Evolutionary conservation across 2,888 invertebrate species (phyloP).

Genomic region (Nemurella pictetii): DNA sequence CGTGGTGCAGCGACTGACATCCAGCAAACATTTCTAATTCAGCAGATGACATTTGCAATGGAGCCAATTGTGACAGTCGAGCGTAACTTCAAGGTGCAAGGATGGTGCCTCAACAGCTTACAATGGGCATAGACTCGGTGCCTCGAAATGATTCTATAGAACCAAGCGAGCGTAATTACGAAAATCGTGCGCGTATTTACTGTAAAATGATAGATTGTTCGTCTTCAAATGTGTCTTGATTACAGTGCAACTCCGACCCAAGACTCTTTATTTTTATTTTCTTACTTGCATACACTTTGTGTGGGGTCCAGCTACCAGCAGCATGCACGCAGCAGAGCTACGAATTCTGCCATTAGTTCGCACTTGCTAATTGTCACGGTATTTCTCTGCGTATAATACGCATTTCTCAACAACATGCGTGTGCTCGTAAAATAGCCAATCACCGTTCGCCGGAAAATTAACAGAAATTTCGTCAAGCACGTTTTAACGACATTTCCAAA

Average conservation of each 20-base stretch:
- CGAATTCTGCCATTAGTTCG: neutral
- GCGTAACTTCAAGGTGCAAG: too few species aligned
- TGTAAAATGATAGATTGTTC: slow-evolving; percentile 17
- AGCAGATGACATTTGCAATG: neutral
- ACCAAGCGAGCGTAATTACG: neutral
- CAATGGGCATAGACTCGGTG: neutral
- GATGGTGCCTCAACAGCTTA: neutral
- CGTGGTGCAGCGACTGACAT: neutral
- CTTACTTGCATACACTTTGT: neutral
- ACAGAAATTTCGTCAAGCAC: neutral
- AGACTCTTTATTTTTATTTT: neutral
- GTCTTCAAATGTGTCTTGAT: slow-evolving; percentile 13
- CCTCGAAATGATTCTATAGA: neutral
- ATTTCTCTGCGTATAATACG: neutral
- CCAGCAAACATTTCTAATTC: neutral
- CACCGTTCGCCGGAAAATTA: neutral
- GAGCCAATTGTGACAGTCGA: neutral
- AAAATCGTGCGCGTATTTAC: slow-evolving; percentile 25
- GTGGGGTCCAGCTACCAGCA: slow-evolving; percentile 1
- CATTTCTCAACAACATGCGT: neutral
- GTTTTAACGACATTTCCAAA: neutral
- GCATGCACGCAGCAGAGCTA: neutral
- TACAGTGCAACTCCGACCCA: neutral
- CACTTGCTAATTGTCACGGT: neutral
- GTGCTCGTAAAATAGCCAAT: neutral